Evolutionary conservation across 1,140 invertebrate genomes (phyloP).

Genomic region (Lepeophtheirus salmonis): DNA sequence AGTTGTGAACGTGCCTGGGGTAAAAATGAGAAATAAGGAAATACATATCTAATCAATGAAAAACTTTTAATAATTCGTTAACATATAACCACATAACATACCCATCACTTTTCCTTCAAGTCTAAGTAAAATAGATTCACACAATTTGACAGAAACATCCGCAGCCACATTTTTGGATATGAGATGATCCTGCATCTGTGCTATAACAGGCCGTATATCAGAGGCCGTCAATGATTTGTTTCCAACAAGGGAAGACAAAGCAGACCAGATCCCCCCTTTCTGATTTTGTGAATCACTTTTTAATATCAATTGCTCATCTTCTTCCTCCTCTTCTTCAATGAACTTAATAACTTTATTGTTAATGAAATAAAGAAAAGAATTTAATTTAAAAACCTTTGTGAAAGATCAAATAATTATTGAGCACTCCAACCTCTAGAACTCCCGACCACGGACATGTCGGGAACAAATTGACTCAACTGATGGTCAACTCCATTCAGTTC

Average conservation of each 20-base stretch:
- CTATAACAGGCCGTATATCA: conserved; percentile 63
- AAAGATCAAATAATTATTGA: background rate
- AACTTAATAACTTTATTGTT: conserved; percentile 7
- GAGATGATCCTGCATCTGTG: conserved; percentile 88
- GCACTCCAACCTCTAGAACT: background rate
- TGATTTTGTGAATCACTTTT: background rate
- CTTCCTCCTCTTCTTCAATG: conserved; percentile 3
- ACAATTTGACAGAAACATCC: conserved; percentile 83
- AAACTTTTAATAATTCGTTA: too few species aligned
- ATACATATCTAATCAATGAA: background rate
- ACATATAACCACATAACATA: too few species aligned
- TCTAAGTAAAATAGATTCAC: conserved; percentile 78
- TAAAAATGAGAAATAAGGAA: background rate
- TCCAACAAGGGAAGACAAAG: conserved; percentile 46
- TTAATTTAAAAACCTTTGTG: conserved; percentile 8
- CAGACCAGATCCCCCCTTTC: conserved; percentile 3
- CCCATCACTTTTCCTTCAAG: conserved; percentile 66
- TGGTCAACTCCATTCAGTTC: background rate
- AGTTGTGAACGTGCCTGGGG: conserved; percentile 66
- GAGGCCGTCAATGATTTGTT: conserved; percentile 50
- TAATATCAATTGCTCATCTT: conserved; percentile 15
- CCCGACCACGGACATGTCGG: conserved; percentile 12
- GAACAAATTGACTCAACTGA: conserved; percentile 7
- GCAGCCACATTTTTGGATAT: conserved; percentile 94
- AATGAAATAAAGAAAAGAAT: background rate